Evolutionary conservation across 2,113 vertebrate genomes (phyloP), one percentile per base, ranked within the genome.

Genomic region (Cyanoramphus novaezelandiae): DNA sequence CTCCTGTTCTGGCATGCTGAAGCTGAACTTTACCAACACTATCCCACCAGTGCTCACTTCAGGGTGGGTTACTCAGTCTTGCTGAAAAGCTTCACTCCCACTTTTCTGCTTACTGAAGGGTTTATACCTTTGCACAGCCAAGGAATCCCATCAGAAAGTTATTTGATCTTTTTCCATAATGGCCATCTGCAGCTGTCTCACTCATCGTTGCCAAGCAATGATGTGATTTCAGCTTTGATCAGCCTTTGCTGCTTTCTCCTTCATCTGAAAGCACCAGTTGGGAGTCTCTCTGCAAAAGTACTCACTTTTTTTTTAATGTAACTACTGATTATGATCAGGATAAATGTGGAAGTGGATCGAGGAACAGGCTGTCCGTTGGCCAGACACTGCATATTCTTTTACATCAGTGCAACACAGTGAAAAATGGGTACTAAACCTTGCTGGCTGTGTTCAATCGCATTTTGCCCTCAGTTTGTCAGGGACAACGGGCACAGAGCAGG

Each of bases 221-320:
- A 14, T 67, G 82, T 35, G 86, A 90, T 84, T 81, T 90, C 62
- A 71, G 65, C 85, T 96, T 82, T 93, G 65, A 75, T 47, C 75
- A 0, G 4, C 70, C 70, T 92, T 85, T 76, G 74, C 39, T 50
- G 19, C 74, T 89, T 72, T 89, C 3, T 74, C 63, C 64, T 89
- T 83, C 52, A 50, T 60, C 75, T 68, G 87, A 87, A 90, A 81
- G n/a, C 29, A 78, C 20, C 17, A 2, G 23, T 74, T 87, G 41
- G 41, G 60, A 78, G 44, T 49, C 41, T 86, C 43, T 83, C 64
- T 70, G 59, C 53, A 81, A 60, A 69, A 46, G 17, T 31, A 3
- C 37, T 31, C 6, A 9, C 11, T n/a, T 15, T 16, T 37, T 17
- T 43, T 23, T 35, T 24, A 31, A 24, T 15, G 35, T 28, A 57